phyloP scores from a whole-genome alignment of 2,797 vertebrate genomes.

The Todus mexicanus region DNA sequence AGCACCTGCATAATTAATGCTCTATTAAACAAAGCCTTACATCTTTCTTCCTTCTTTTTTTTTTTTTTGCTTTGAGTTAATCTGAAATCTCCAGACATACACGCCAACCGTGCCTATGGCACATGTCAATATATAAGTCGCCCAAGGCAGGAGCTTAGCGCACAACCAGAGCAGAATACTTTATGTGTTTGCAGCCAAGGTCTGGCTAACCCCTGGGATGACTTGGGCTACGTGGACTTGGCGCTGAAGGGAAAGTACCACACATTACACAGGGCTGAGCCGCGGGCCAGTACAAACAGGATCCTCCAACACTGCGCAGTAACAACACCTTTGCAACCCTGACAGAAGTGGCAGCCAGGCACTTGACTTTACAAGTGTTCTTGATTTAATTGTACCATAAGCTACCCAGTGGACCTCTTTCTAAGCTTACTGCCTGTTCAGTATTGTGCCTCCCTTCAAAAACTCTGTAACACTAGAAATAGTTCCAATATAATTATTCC shows the following conservation, averaged over 20 bases:
- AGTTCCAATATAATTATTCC: not conserved
- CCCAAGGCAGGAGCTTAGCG: not conserved
- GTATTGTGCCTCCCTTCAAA: not conserved
- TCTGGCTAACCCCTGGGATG: not conserved
- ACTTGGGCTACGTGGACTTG: not conserved
- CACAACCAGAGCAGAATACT: not conserved
- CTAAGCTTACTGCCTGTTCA: not conserved
- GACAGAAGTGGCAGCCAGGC: not conserved
- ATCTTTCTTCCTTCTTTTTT: not conserved
- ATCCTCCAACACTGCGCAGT: not conserved
- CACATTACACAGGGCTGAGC: not conserved
- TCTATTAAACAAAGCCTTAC: not conserved
- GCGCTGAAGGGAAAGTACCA: not conserved
- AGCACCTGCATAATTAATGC: slow-evolving; percentile 1
- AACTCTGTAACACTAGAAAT: not conserved
- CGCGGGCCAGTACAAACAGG: not conserved
- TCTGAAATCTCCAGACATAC: not conserved
- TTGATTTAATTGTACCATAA: not conserved
- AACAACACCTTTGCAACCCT: not conserved
- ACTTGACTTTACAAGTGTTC: not conserved
- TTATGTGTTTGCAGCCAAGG: not conserved
- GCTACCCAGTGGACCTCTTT: not conserved
- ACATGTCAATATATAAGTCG: not conserved
- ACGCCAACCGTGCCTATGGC: not conserved
- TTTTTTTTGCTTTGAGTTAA: not conserved